Evolutionary conservation across 2,797 vertebrate genomes (phyloP).

Genomic region (Sebastes steindachneri): DNA sequence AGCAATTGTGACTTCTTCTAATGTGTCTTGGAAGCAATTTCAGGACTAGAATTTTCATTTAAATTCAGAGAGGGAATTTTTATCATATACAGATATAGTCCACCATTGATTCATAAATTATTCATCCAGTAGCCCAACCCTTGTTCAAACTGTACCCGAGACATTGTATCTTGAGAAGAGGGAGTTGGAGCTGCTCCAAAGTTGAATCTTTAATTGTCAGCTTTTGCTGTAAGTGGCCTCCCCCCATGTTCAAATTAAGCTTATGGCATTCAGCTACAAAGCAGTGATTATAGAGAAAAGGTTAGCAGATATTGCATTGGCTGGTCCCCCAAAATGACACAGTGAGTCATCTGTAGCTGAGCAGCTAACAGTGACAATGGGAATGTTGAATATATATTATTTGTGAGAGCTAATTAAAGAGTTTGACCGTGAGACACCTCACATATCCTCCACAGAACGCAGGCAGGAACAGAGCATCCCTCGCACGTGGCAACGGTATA

Average conservation of each 20-base stretch:
- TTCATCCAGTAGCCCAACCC: not conserved
- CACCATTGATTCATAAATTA: conserved; percentile 4
- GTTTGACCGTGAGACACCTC: conserved; percentile 22
- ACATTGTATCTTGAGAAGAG: not conserved
- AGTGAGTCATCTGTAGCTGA: conserved; percentile 49
- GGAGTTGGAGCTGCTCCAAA: conserved; percentile 14
- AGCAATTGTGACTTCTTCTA: not conserved
- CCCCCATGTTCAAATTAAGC: conserved; percentile 66
- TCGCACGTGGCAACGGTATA: not conserved
- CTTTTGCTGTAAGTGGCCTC: conserved; percentile 59
- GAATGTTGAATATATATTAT: conserved; percentile 22
- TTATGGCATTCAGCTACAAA: conserved; percentile 81
- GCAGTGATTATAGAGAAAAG: conserved; percentile 75
- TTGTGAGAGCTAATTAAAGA: conserved; percentile 44
- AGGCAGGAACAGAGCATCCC: not conserved
- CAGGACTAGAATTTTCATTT: not conserved
- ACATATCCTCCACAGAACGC: not conserved
- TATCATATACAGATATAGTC: not conserved
- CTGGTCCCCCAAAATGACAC: conserved; percentile 45
- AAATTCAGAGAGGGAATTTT: not conserved
- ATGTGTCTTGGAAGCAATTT: not conserved
- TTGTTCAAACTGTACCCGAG: conserved; percentile 4
- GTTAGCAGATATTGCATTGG: conserved; percentile 59
- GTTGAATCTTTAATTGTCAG: conserved; percentile 63
- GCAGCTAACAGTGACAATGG: conserved; percentile 20